A percentile compares a stretch with the other conserved stretches of the same genome.
Conservation (phyloP, 2,113 vertebrate genomes). For the Chionomys nivalis region DNA sequence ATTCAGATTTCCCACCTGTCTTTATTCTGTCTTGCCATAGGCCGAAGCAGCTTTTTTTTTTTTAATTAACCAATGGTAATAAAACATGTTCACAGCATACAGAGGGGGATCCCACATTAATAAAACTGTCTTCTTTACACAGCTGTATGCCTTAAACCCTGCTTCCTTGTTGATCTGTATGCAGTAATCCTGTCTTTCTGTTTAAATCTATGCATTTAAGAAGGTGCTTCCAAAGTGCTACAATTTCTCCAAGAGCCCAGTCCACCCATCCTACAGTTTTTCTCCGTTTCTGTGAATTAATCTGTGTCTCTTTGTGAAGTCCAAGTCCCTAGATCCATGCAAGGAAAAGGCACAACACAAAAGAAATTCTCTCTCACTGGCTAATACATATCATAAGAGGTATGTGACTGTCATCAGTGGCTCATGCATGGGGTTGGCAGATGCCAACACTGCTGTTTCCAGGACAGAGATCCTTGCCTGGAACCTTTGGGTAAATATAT, state of each 20-base stretch:
- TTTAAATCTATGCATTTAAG: not conserved
- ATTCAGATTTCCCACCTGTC: no score
- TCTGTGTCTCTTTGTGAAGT: not conserved
- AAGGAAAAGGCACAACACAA: slow-evolving; percentile 33
- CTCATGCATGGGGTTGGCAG: slow-evolving; percentile 63
- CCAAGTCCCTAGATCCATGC: not conserved
- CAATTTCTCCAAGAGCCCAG: not conserved
- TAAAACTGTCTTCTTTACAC: not conserved
- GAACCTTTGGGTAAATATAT: slow-evolving; percentile 17
- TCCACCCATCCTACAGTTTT: not conserved
- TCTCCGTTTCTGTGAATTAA: not conserved
- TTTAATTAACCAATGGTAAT: no score
- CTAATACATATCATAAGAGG: slow-evolving; percentile 56
- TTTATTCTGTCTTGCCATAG: no score
- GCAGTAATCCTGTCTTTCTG: not conserved
- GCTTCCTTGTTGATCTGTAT: not conserved
- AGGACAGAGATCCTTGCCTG: slow-evolving; percentile 3
- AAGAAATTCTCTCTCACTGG: slow-evolving; percentile 18
- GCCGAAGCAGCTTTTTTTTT: no score
- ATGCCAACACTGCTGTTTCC: not conserved
- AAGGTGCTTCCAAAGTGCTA: not conserved
- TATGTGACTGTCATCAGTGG: slow-evolving; percentile 52
- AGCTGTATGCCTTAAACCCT: not conserved
- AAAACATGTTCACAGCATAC: no score
- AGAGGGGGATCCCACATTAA: no score